These are phyloP conservation scores for Cyphomyrus plagiostoma DNA, from an alignment of 2,113 vertebrate species.

Conservation along the genomic window DNA sequence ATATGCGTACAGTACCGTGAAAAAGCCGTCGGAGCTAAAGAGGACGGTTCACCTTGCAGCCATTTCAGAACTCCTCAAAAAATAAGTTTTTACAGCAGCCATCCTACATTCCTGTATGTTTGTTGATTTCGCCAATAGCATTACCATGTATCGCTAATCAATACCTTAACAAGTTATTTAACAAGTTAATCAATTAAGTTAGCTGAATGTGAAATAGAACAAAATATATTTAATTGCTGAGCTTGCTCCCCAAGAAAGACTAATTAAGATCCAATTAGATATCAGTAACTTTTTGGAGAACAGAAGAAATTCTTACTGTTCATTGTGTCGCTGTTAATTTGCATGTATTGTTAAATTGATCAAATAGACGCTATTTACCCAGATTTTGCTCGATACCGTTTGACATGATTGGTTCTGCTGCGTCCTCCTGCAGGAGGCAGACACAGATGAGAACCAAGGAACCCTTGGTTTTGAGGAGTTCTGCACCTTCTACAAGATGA, in stretches of 20 bases:
- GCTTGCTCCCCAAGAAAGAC: not conserved
- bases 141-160: not conserved
- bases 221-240: not conserved
- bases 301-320: not conserved
- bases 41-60: not conserved
- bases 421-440: conserved; percentile 71
- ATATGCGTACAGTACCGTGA: not conserved
- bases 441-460: conserved; percentile 91
- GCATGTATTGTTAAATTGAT: not conserved
- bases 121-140: not conserved
- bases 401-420: not conserved
- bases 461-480: conserved; percentile 90
- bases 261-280: not conserved
- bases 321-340: not conserved
- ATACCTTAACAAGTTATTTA: not conserved
- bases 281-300: not conserved
- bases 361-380: not conserved
- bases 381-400: not conserved
- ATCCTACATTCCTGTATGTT: not conserved
- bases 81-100: not conserved
- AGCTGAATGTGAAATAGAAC: not conserved
- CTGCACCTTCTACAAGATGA: conserved; percentile 97
- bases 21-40: not conserved
- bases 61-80: not conserved
- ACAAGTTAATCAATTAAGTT: not conserved